Percentiles rank a stretch among this genome's conserved stretches.
Evolutionary conservation across 23 tunicate species (phyloP).

Genomic region (Trididemnum nubilum): DNA sequence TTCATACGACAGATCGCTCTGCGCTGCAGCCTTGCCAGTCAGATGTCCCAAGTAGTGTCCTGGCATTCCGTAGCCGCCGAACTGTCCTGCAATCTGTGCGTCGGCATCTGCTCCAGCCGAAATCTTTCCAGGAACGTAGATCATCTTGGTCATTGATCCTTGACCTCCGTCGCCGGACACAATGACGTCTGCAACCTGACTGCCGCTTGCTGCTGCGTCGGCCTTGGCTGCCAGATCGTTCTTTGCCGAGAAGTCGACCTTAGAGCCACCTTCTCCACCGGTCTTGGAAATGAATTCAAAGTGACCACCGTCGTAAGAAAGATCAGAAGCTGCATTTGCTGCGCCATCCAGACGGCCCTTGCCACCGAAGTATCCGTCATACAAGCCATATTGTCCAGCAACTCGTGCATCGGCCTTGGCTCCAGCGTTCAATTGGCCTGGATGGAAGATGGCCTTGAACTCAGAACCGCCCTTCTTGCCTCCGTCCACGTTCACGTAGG

Average conservation of each 20-base stretch:
- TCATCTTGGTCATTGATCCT: not conserved
- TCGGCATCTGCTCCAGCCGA: not conserved
- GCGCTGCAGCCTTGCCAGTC: not conserved
- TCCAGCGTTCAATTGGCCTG: not conserved
- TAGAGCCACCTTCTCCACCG: not conserved
- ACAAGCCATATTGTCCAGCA: not conserved
- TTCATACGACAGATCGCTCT: not conserved
- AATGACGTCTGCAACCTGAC: not conserved
- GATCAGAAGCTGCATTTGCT: not conserved
- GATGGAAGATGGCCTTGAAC: not conserved
- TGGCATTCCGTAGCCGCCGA: conserved; percentile 1
- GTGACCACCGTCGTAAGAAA: not conserved
- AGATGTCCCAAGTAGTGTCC: not conserved
- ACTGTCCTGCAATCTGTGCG: not conserved
- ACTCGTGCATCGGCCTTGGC: not conserved
- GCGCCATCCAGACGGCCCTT: not conserved
- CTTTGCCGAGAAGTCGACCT: not conserved
- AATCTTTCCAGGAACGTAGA: not conserved
- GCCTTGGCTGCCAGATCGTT: not conserved
- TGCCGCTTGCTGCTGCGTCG: not conserved
- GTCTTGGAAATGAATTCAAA: not conserved
- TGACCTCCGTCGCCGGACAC: not conserved
- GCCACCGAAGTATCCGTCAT: not conserved
- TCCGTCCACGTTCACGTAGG: not conserved
- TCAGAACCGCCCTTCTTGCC: not conserved